Base-by-base conservation (phyloP, 2,113 vertebrate species). In the Thamnophis sirtalis region DNA sequence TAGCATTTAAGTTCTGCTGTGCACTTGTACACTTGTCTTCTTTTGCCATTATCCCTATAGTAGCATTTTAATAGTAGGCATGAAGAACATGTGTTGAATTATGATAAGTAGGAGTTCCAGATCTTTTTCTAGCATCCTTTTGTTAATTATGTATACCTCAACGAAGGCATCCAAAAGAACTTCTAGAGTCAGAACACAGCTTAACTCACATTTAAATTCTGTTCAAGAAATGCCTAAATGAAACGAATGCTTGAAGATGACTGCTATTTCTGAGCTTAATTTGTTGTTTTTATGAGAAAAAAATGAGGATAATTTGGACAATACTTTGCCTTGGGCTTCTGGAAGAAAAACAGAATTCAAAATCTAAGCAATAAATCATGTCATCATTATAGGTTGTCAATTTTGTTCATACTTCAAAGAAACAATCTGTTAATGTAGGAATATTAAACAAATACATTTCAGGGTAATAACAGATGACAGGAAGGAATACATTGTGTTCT, bases 71-170 rank as follows among this genome's bases (percentile, higher is more conserved):
- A 33, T 33, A 80, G n/a, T 80, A 38, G n/a, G 19, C 68, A 88
- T 88, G 33, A 28, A 87, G 17, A 53, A 54, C 9, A 2, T 55
- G n/a, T 54, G 38, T n/a, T 87, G 51, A 38, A 33, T 19, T 55
- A 80, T 80, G 68, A 38, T 38, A 80, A 38, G 5, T 73, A 33
- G n/a, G n/a, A 19, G 15, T 80, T 38, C 68, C 5, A 73, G 15
- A 5, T 73, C 80, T 89, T 95, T 94, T 94, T 1, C 11, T 53
- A 43, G 11, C 26, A 73, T 19, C 89, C 68, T 89, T 95, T 73
- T 93, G 91, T 92, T 86, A 87, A 56, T 85, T 93, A 92, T 56
- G 33, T 94, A 58, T 90, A 85, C 38, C 60, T 88, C 33, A 68
- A 94, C 87, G 80, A 93, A 17, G 8, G 53, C 38, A 28, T 15